Percentiles rank a stretch among this genome's conserved stretches.
Conservation (phyloP, 2,888 invertebrate genomes). For the Orchestes rusci region DNA sequence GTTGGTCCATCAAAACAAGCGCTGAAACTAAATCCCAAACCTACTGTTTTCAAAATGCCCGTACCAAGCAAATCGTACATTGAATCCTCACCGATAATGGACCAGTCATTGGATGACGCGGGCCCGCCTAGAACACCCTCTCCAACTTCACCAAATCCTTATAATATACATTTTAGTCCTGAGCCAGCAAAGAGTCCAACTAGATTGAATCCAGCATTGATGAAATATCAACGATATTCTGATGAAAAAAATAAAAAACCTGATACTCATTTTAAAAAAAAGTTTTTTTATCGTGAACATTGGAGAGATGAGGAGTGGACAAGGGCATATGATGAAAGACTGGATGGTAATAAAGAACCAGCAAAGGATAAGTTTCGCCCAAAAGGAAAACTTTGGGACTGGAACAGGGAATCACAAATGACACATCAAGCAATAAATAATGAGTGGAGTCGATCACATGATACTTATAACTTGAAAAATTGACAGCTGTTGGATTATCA, state of each 20-base stretch:
- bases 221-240: conserved; percentile 54
- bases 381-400: conserved; percentile 68
- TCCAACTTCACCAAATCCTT: conserved; percentile 44
- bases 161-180: conserved; percentile 36
- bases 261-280: conserved; percentile 75
- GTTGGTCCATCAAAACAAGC: conserved; percentile 37
- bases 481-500: conserved; percentile 34
- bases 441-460: conserved; percentile 36
- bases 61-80: conserved; percentile 44
- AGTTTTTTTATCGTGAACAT: conserved; percentile 58
- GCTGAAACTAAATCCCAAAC: conserved; percentile 40
- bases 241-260: conserved; percentile 41
- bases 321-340: conserved; percentile 36
- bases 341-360: conserved; percentile 32
- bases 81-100: conserved; percentile 45
- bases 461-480: conserved; percentile 39
- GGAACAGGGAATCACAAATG: conserved; percentile 45
- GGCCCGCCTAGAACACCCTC: conserved; percentile 54
- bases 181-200: conserved; percentile 38
- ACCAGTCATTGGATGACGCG: conserved; percentile 44
- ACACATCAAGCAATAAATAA: conserved; percentile 25
- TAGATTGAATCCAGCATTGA: conserved; percentile 47
- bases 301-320: conserved; percentile 49
- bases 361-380: conserved; percentile 60
- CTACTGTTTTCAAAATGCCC: conserved; percentile 41